Evolutionary conservation across 2,797 vertebrate species (phyloP).

Genomic region (Smutsia temminckii): DNA sequence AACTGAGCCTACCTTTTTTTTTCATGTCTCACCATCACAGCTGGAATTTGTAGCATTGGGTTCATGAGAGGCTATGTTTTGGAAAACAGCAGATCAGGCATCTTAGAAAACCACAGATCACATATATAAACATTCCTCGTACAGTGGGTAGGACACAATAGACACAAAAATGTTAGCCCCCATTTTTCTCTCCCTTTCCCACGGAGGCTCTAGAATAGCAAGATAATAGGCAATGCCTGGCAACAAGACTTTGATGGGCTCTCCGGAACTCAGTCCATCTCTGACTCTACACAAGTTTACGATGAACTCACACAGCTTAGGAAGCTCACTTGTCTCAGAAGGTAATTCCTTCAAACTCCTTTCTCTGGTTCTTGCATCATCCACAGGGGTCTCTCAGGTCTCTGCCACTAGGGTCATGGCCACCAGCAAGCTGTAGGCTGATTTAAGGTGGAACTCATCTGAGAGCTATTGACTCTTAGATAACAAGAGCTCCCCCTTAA

Average conservation of each 20-base stretch:
- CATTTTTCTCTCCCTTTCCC: background rate
- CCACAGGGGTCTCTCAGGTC: no score
- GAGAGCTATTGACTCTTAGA: background rate
- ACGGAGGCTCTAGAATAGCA: background rate
- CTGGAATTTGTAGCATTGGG: background rate
- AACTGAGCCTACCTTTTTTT: background rate
- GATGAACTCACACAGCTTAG: background rate
- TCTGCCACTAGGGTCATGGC: background rate
- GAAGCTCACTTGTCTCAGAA: background rate
- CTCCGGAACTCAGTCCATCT: background rate
- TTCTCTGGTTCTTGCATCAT: background rate
- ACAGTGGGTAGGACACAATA: background rate
- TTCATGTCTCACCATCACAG: slow-evolving; percentile 15
- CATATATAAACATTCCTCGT: background rate
- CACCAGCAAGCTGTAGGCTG: background rate
- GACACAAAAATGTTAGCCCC: background rate
- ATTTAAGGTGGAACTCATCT: background rate
- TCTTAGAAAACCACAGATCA: slow-evolving; percentile 31
- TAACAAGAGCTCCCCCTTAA: background rate
- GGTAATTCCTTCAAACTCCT: background rate
- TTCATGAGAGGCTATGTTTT: background rate
- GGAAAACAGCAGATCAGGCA: background rate
- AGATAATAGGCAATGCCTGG: background rate
- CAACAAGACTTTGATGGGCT: background rate
- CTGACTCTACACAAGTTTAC: background rate